Percentiles rank a stretch among this genome's conserved stretches.
phyloP scores from a whole-genome alignment of 2,797 vertebrate species.

The Gila robusta region DNA sequence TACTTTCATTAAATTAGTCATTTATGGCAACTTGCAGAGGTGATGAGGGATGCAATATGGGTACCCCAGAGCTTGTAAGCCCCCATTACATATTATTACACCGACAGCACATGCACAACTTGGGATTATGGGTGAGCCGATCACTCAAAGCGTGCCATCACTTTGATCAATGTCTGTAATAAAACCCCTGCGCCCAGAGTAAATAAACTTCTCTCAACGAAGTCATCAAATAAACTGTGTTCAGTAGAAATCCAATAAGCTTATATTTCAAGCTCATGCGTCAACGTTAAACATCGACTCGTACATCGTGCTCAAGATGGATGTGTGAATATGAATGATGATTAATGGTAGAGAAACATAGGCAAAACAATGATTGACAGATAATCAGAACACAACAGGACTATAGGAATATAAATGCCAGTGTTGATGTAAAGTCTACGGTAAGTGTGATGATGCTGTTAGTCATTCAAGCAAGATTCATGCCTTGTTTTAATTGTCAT shows the following conservation, averaged over 20 bases:
- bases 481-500: background rate
- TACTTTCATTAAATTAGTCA: slow-evolving; percentile 38
- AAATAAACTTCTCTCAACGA: slow-evolving; percentile 38
- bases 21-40: slow-evolving; percentile 32
- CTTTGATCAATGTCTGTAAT: slow-evolving; percentile 62
- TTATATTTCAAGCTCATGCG: slow-evolving; percentile 21
- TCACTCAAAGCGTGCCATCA: slow-evolving; percentile 31
- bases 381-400: slow-evolving; percentile 2
- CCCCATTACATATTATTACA: slow-evolving; percentile 55
- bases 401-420: background rate
- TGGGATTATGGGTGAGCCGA: slow-evolving; percentile 23
- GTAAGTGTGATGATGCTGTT: background rate
- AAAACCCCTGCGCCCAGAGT: slow-evolving; percentile 48
- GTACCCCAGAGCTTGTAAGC: slow-evolving; percentile 14
- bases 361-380: background rate
- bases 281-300: slow-evolving; percentile 14
- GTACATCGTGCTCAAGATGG: background rate
- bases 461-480: background rate
- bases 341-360: background rate
- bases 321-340: slow-evolving; percentile 25
- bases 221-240: slow-evolving; percentile 50
- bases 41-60: slow-evolving; percentile 26
- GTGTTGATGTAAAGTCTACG: background rate
- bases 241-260: slow-evolving; percentile 50
- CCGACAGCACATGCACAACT: slow-evolving; percentile 29